Evolutionary conservation across 2,797 vertebrate genomes (phyloP), one percentile per base, ranked within the genome.

Genomic region (Melanotaenia boesemani): DNA sequence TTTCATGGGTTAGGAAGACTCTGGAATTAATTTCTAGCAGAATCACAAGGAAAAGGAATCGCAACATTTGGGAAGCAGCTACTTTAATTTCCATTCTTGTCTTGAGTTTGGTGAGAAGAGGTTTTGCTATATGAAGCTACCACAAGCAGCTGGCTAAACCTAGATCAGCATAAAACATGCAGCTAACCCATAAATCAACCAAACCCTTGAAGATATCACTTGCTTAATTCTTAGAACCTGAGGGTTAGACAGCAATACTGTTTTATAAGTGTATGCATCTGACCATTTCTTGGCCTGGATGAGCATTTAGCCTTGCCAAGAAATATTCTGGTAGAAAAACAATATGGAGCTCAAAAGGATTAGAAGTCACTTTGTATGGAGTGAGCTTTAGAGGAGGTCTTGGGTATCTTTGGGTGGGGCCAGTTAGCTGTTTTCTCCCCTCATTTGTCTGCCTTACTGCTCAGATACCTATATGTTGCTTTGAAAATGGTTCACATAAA

Each of bases 1-100:
- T 74, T 79, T 72, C 68, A 76, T 69, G 72, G 34, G 34, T 58
- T 37, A 76, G 88, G 88, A 91, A 91, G 86, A 91, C 81, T 72
- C 7, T 0, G 37, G 71, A 80, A 41, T 67, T 44, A 1, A 34
- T 72, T 60, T 69, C 68, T 30, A 68, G 75, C 76, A 72, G 48
- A 74, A 41, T 41, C 63, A 79, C 39, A 54, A 73, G 32, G 81
- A 78, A 24, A 67, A 72, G n/a, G 26, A 62, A 60, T 0, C 64
- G 62, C 15, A 28, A 15, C 68, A 64, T 75, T 80, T 76, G 34
- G 71, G 36, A 71, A 71, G 52, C 22, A 32, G 57, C 39, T 62
- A 52, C 1, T 6, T 18, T 2, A 37, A 16, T 13, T 63, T 0
- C 0, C 56, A 65, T 58, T 72, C 20, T 60, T 60, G 6, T 26